Conservation (phyloP, 2,113 vertebrate genomes). For the Nesogale talazaci region DNA sequence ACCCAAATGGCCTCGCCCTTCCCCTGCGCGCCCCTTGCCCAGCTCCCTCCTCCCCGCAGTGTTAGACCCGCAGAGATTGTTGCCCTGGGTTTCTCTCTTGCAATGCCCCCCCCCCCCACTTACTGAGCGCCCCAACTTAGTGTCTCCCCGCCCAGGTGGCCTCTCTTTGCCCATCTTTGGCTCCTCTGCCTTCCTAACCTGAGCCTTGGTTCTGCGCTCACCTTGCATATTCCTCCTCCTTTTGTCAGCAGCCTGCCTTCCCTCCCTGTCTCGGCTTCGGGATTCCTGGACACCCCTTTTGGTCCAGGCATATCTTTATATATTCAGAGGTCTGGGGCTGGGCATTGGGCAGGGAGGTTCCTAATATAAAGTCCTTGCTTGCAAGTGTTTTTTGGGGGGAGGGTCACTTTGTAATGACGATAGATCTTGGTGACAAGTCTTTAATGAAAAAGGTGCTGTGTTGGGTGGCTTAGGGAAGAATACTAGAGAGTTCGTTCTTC, state of each 20-base stretch:
- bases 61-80: too few relatives aligned
- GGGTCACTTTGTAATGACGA: background rate
- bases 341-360: background rate
- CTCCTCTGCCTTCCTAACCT: background rate
- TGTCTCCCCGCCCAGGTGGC: accelerated
- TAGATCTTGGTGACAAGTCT: background rate
- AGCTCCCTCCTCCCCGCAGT: background rate
- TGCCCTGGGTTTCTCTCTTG: too few relatives aligned
- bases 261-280: too few relatives aligned
- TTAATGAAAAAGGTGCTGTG: background rate
- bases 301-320: background rate
- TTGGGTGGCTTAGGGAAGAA: background rate
- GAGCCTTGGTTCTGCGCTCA: background rate
- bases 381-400: background rate
- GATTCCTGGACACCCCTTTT: background rate
- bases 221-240: too few relatives aligned
- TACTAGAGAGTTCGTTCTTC: background rate
- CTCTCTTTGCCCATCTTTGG: accelerated
- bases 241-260: too few relatives aligned
- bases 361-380: background rate
- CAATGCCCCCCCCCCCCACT: background rate
- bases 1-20: background rate
- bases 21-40: background rate
- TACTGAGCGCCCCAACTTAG: accelerated
- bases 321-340: background rate